These are phyloP conservation scores for Malurus melanocephalus DNA, from an alignment of 2,113 vertebrate genomes.

Conservation along the genomic window DNA sequence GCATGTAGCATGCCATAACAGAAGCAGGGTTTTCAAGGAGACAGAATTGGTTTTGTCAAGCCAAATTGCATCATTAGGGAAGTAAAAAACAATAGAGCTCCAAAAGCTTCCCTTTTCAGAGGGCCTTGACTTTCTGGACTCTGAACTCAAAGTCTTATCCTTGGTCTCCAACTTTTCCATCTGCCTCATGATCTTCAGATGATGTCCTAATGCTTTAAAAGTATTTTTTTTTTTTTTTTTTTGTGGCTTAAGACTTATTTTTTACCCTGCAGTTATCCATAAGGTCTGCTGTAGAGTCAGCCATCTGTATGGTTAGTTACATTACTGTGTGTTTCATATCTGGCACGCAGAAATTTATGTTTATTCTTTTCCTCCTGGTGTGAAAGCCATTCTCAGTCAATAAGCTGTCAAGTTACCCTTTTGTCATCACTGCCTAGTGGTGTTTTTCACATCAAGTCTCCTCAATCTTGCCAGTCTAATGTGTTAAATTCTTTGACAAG, in stretches of 20 bases:
- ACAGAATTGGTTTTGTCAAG: background rate
- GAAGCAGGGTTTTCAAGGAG: background rate
- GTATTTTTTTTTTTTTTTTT: background rate
- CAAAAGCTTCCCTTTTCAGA: background rate
- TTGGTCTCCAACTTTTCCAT: background rate
- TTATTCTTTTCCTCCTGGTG: slow-evolving; percentile 39
- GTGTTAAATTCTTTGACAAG: slow-evolving; percentile 35
- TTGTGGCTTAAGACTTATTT: background rate
- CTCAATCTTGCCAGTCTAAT: slow-evolving; percentile 7
- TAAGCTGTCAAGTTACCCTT: slow-evolving; percentile 24
- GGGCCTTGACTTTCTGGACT: background rate
- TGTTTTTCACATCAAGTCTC: background rate
- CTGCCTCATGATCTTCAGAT: background rate
- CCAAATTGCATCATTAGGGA: background rate
- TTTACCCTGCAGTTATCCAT: background rate
- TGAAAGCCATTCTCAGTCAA: slow-evolving; percentile 38
- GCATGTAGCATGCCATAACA: background rate
- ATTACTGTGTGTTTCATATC: background rate
- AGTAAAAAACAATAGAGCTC: background rate
- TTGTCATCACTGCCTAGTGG: slow-evolving; percentile 1
- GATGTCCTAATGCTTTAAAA: background rate
- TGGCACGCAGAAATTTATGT: background rate
- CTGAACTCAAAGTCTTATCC: background rate
- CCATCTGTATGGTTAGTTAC: background rate
- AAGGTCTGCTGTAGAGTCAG: background rate